Conservation (phyloP, 2,888 invertebrate genomes). For the Lissocephala sabroskyi region DNA sequence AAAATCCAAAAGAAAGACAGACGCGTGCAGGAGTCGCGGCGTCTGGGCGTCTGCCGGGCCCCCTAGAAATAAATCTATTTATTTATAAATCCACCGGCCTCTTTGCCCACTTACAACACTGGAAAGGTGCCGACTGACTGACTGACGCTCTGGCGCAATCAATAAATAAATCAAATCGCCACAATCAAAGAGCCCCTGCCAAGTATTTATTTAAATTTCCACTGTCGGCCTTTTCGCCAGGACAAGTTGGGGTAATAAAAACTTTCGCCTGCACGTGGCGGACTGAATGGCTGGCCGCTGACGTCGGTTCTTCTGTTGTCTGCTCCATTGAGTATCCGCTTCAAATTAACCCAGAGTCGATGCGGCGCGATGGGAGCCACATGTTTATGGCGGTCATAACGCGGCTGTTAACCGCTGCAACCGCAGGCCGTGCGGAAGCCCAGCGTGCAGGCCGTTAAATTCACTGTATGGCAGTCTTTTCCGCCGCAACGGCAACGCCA, state of each 20-base stretch:
- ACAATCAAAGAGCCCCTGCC: conserved; percentile 41
- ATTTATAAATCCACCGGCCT: neutral
- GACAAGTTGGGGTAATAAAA: too few relatives aligned
- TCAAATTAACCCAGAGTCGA: conserved; percentile 9
- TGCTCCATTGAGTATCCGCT: neutral
- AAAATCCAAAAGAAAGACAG: too few relatives aligned
- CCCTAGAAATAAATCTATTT: neutral
- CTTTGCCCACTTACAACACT: neutral
- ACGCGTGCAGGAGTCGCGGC: too few relatives aligned
- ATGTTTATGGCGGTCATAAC: conserved; percentile 33
- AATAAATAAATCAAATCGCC: conserved; percentile 47
- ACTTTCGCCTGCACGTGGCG: too few relatives aligned
- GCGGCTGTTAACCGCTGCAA: conserved; percentile 5
- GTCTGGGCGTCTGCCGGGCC: neutral
- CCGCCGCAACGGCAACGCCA: neutral
- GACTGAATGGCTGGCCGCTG: too few relatives aligned
- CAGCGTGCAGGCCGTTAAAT: too few relatives aligned
- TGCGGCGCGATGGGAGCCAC: too few relatives aligned
- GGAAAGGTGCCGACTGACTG: conserved; percentile 35
- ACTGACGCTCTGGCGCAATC: conserved; percentile 25
- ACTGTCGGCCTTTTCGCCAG: too few relatives aligned
- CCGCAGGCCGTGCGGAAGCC: too few relatives aligned
- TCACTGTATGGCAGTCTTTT: too few relatives aligned
- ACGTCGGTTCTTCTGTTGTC: too few relatives aligned
- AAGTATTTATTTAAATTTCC: too few relatives aligned